Base-by-base conservation (phyloP, 2,113 vertebrate species). In the Myrmecophaga tridactyla region DNA sequence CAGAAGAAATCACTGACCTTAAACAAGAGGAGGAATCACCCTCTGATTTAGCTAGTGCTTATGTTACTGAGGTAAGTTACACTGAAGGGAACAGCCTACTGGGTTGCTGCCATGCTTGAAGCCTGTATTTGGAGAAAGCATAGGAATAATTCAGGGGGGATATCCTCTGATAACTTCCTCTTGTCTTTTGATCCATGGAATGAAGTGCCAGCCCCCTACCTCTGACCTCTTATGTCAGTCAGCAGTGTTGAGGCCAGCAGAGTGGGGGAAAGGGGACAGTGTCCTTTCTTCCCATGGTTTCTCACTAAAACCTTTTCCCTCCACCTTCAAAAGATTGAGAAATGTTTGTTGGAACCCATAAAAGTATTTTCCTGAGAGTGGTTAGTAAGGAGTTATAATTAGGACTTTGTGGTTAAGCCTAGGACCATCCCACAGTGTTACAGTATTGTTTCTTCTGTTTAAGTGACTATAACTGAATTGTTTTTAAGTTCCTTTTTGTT, bases 11-110 rank as follows among this genome's bases (percentile, higher is more conserved):
- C 89, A 84, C 95, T 7, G 94, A 97, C 78, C 97, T 98, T 93
- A 98, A 98, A 92, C 98, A 92, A 72, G 98, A 98, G 89, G 98
- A 97, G 56, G 98, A 98, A 41, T 96, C 97, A 76, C 98, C 97
- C 23, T 97, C 98, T 80, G 92, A 97, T 90, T 97, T 99, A 95
- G 96, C 98, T 89, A 98, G 94, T 96, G 96, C 98, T 46, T 99
- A 98, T 0, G 98, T 98, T 92, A 98, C 98, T 81, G 98, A 99
- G 98, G 99, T 99, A 98, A 98, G 98, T 53, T 48, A 21, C 39
- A 58, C 11, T 23, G 72, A 58, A 31, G 14, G 34, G 18, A 90
- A 65, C 3, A 83, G 48, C 43, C 53, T 72, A 17, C 20, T 60
- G 27, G 6, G 23, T 60, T 72, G 72, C 92, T 87, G 15, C 53